Evolutionary conservation across 2,888 invertebrate genomes (phyloP).

Genomic region (Drosophila mercatorum): DNA sequence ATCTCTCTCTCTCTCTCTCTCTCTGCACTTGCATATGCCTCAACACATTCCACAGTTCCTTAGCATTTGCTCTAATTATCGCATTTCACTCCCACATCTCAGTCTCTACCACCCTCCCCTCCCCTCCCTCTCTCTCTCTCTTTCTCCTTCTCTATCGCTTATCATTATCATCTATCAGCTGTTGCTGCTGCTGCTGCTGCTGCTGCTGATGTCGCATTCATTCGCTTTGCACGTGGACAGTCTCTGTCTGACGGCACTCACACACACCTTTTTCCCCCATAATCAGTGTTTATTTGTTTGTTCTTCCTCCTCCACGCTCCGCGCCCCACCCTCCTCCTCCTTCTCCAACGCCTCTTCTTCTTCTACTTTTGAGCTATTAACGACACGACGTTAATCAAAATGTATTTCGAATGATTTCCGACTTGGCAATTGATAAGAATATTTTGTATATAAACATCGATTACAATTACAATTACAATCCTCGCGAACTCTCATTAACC

Average conservation of each 20-base stretch:
- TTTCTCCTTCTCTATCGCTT: not conserved
- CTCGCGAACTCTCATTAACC: constrained; percentile 2
- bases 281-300: constrained; percentile 23
- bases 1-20: too few species aligned
- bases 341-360: too few species aligned
- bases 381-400: constrained; percentile 37
- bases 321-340: too few species aligned
- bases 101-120: not conserved
- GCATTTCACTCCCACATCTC: not conserved
- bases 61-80: not conserved
- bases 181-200: not conserved
- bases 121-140: not conserved
- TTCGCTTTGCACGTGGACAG: constrained; percentile 33
- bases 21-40: too few species aligned
- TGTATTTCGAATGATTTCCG: constrained; percentile 33
- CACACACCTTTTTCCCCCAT: constrained; percentile 18
- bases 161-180: constrained; percentile 17
- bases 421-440: constrained; percentile 21
- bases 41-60: too few species aligned
- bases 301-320: not conserved
- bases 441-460: constrained; percentile 10
- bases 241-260: constrained; percentile 22
- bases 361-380: constrained; percentile 18
- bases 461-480: constrained; percentile 1
- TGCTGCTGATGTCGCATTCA: constrained; percentile 26